Evolutionary conservation across 92 coral and sea anemone species (phyloP), one percentile per base, ranked within the genome.

Genomic region (Ricordea florida): DNA sequence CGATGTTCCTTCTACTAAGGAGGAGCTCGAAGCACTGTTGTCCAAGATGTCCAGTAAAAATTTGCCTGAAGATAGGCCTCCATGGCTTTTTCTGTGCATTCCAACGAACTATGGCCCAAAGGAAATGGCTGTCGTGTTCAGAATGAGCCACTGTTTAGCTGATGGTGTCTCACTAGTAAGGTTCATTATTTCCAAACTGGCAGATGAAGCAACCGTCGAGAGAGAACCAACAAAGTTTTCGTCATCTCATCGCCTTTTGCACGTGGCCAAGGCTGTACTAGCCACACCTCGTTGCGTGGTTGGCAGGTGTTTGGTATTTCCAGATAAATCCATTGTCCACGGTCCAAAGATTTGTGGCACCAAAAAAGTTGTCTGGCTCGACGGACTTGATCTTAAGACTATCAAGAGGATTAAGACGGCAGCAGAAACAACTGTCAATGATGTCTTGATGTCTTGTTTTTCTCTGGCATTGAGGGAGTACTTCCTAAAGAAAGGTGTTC

Each of bases 341-440:
- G 98, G 98, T 18, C 73, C 82, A 3, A 51, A 89, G 38, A 35
- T 91, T 58, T 67, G 76, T 21, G 98, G 98, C 2, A 79, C 62
- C 42, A 93, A 93, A 64, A 93, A 75, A 58, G 90, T 87, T 69
- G 76, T 76, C 22, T 93, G 94, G 97, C 83, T 90, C 10, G 68
- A 79, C 28, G 90, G 88, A 24, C 48, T 83, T 21, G 97, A 88
- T 35, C 58, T 93, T 21, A 55, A 85, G 21, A 32, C 81, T 10
- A 79, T 93, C 35, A 93, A 93, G 44, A 42, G 75, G 63, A 91
- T 93, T 46, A 93, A 93, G 63, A 68, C 60, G 44, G 73, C 72
- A 30, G 91, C 98, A 31, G 97, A 90, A 3, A 87, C 98, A 26
- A 93, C 98, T 6, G 90, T 93, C 10, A 93, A 93, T 74, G 98